These are phyloP conservation scores for Mystacides longicornis DNA, from an alignment of 2,888 invertebrate species.

Conservation along the genomic window DNA sequence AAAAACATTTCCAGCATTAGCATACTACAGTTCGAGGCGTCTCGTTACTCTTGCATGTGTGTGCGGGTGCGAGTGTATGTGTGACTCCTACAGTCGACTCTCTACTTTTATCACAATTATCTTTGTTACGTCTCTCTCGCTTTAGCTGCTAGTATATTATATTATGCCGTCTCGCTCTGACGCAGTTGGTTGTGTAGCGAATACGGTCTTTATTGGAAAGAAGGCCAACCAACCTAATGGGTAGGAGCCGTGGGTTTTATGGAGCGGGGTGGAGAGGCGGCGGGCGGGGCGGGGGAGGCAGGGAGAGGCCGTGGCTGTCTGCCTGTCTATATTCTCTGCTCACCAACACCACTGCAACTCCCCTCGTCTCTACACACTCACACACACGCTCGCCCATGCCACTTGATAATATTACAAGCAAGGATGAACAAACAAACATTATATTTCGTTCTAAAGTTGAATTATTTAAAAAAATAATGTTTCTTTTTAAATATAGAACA, in stretches of 20 bases:
- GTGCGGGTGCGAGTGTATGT: constrained; percentile 16
- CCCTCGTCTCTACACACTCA: not conserved
- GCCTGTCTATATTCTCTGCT: constrained; percentile 19
- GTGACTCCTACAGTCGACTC: constrained; percentile 10
- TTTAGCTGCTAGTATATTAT: not conserved
- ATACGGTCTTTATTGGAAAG: constrained; percentile 18
- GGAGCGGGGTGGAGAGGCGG: not conserved
- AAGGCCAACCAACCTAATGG: constrained; percentile 23
- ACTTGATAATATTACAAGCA: not conserved
- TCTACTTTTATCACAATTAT: constrained; percentile 5
- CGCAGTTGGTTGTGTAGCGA: constrained; percentile 3
- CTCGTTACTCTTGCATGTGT: no score
- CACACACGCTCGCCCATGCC: not conserved
- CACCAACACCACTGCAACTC: constrained; percentile 10
- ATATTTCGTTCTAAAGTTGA: no score
- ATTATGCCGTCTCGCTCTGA: not conserved
- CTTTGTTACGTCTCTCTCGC: not conserved
- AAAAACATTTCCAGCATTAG: constrained; percentile 6
- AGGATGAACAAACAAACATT: not conserved
- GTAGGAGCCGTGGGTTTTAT: not conserved
- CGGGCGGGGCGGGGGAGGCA: constrained; percentile 1
- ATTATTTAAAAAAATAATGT: no score
- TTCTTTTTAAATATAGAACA: no score
- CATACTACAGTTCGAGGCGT: not conserved
- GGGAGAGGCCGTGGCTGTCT: constrained; percentile 16